phyloP scores from a whole-genome alignment of 1,140 invertebrate species.

The Euglossa dilemma region DNA sequence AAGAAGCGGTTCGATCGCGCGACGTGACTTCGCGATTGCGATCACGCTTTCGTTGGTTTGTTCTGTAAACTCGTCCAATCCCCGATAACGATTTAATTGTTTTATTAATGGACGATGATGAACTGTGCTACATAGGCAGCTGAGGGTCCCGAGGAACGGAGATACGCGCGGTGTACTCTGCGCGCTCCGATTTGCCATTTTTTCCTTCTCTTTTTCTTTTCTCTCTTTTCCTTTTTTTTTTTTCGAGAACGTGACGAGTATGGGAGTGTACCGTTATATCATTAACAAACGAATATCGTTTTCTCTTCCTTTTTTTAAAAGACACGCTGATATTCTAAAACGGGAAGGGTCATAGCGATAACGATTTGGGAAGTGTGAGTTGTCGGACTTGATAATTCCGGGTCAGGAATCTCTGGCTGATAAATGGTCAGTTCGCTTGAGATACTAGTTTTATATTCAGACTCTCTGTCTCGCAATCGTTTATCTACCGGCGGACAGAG shows the following conservation, averaged over 20 bases:
- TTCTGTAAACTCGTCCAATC: background rate
- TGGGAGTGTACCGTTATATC: too few relatives aligned
- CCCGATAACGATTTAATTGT: slow-evolving; percentile 15
- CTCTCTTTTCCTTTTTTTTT: too few relatives aligned
- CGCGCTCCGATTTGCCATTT: background rate
- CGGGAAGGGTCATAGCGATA: background rate
- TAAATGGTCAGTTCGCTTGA: background rate
- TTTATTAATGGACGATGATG: background rate
- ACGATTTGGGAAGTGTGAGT: background rate
- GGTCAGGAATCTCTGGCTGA: background rate
- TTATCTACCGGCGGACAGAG: too few relatives aligned
- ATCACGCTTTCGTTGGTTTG: background rate
- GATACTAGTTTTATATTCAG: background rate
- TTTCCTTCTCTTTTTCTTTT: too few relatives aligned
- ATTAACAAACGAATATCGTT: too few relatives aligned
- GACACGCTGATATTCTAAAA: too few relatives aligned
- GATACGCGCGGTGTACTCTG: too few relatives aligned
- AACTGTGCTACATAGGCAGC: background rate
- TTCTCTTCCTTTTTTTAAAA: too few relatives aligned
- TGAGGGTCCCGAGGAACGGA: background rate
- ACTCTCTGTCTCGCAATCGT: background rate
- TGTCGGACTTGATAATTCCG: background rate
- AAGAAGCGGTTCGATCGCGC: too few relatives aligned
- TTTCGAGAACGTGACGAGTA: too few relatives aligned
- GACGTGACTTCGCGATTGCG: background rate